These are phyloP conservation scores for Elymnias hypermnestra DNA, from an alignment of 1,140 invertebrate genomes.

Conservation along the genomic window DNA sequence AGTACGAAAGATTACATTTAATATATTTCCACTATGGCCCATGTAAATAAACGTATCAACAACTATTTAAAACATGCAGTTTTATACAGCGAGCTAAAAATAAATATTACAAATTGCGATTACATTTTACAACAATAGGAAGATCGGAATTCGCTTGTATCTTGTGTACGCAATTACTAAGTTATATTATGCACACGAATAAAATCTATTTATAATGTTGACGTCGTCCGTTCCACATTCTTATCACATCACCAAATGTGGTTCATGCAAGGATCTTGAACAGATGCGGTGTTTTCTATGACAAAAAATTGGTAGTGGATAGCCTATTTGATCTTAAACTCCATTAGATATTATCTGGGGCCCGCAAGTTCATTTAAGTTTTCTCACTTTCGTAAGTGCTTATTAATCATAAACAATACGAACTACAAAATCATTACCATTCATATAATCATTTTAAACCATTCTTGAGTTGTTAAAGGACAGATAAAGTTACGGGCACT, in stretches of 20 bases:
- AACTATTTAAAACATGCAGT: too few relatives aligned
- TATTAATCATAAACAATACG: too few relatives aligned
- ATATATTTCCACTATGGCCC: too few relatives aligned
- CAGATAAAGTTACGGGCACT: too few relatives aligned
- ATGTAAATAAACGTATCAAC: too few relatives aligned
- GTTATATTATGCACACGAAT: constrained; percentile 41
- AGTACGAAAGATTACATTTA: too few relatives aligned
- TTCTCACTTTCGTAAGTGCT: too few relatives aligned
- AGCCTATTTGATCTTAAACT: neutral
- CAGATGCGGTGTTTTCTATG: constrained; percentile 31
- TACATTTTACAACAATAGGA: constrained; percentile 6
- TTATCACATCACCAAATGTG: constrained; percentile 51
- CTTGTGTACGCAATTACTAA: constrained; percentile 39
- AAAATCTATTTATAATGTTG: constrained; percentile 67
- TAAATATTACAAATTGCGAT: constrained; percentile 3
- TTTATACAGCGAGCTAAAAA: too few relatives aligned
- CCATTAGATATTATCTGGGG: too few relatives aligned
- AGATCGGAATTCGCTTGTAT: constrained; percentile 22
- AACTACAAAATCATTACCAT: too few relatives aligned
- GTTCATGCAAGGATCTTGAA: constrained; percentile 40
- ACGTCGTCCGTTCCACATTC: constrained; percentile 56
- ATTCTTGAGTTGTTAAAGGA: neutral
- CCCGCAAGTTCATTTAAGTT: too few relatives aligned
- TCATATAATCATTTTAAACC: too few relatives aligned
- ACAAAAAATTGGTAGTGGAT: neutral